Base-by-base conservation (phyloP, 2,888 invertebrate genomes). In the Temnothorax unifasciatus region DNA sequence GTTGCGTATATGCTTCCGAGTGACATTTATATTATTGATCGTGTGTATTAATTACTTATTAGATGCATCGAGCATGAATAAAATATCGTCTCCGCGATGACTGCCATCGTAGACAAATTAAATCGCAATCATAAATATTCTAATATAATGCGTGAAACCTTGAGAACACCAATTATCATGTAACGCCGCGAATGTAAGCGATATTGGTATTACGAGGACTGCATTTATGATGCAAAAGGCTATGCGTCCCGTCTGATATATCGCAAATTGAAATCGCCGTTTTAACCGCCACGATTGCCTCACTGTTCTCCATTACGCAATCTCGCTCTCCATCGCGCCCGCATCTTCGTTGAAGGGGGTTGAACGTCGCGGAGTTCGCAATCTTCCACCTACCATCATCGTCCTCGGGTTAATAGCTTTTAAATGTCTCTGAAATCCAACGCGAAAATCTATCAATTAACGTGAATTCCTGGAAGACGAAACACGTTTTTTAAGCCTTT, bases 41-140 rank as follows among this genome's bases (percentile, higher is more conserved):
- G 47, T 18, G 13, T n/a, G 8, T 79, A 59, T 81, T 71, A 81
- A 61, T 41, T 61, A 73, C 5, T 34, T 50, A 61, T 69, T 21
- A 34, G 50, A 81, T 59, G 34, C 59, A 21, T 47, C 15, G 21
- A 44, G 38, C 8, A 21, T 81, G 73, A 81, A 81, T 81, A 71
- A 79, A 13, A 13, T 47, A 59, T 38, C 34, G 57, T 34, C 50
- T 59, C 57, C 41, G 44, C 34, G 44, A 79, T 59, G 5, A 76
- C 6, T 63, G 71, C 59, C 44, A 47, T 18, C 29, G 59, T 61
- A 59, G 71, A 79, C 79, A 81, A 73, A 81, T 81, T 71, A 81
- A 71, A 52, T 25, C 41, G 66, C 52, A 18, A 68, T 77, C 68
- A 69, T 73, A 73, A 61, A 81, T 71, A 81, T 81, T 81, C 59